phyloP scores from a whole-genome alignment of 2,113 vertebrate genomes.

The Eidolon helvum region DNA sequence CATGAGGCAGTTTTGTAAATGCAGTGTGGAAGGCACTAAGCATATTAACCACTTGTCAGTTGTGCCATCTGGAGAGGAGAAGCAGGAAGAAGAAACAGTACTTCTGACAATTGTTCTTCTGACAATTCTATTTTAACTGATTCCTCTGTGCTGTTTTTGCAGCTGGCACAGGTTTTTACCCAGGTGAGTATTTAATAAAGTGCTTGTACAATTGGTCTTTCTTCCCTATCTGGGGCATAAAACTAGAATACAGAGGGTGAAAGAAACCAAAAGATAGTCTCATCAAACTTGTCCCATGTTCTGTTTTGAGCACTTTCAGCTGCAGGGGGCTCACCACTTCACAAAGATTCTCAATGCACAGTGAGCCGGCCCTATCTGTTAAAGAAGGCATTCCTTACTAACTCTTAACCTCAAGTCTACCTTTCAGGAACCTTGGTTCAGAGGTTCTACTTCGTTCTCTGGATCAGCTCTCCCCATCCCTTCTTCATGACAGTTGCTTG shows the following conservation, averaged over 20 bases:
- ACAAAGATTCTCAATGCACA: background rate
- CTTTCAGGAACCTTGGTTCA: background rate
- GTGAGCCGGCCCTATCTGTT: background rate
- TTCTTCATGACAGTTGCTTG: background rate
- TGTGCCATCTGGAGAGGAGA: background rate
- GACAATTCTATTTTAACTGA: background rate
- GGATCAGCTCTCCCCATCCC: background rate
- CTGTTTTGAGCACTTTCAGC: background rate
- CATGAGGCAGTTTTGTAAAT: background rate
- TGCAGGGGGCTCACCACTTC: background rate
- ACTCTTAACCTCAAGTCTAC: background rate
- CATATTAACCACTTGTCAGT: background rate
- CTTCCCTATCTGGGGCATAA: background rate
- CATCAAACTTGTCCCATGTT: background rate
- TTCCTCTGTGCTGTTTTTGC: background rate
- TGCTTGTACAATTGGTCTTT: background rate
- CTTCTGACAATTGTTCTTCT: background rate
- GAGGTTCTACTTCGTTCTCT: background rate
- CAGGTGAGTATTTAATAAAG: background rate
- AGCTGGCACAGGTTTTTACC: background rate
- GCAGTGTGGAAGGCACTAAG: background rate
- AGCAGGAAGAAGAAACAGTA: background rate
- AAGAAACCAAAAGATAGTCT: background rate
- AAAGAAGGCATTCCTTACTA: background rate
- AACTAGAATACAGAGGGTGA: background rate